Evolutionary conservation across 1,140 invertebrate genomes (phyloP), one percentile per base, ranked within the genome.

Genomic region (Alviniconcha marisindica): DNA sequence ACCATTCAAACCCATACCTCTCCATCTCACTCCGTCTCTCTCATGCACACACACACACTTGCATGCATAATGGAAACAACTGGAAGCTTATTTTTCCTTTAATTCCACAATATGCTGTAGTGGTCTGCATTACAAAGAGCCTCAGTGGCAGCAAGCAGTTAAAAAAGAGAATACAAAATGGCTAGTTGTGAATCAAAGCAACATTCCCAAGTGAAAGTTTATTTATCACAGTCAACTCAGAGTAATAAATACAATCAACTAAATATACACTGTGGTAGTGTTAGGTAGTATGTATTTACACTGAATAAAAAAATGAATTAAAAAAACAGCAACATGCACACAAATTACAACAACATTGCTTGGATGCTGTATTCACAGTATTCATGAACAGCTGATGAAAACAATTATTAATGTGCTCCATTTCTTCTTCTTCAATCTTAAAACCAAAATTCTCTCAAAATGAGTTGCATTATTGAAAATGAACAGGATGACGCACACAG

Each of bases 201-300:
- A 71, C 33, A 71, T 24, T 71, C 36, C 36, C 12, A 42, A 18
- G 33, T 71, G 36, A 71, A 1, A 40, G 38, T 31, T 60, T 21
- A 24, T 60, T 66, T 66, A 71, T 71, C 69, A 71, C 69, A 71
- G 69, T 71, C 69, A 71, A 71, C 69, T 71, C 24, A 71, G 69
- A 10, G 12, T 18, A 24, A 21, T 0, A 71, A 71, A 36, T 36
- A 71, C 33, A 36, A 71, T 33, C 38, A 28, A 18, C 69, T 40
- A 71, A 71, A 71, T 40, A 33, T 71, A 71, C 69, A 71, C 21
- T 38, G 18, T 21, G 40, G 69, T 36, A 71, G 69, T 40, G 36
- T 40, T 33, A 18, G 33, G 36, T 40, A 66, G 5, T 28, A 3
- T 33, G 28, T 14, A 33, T 71, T 18, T 71, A 33, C 28, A 21